Base-by-base conservation (phyloP, 2,888 invertebrate species). In the Holacanthella duospinosa region DNA sequence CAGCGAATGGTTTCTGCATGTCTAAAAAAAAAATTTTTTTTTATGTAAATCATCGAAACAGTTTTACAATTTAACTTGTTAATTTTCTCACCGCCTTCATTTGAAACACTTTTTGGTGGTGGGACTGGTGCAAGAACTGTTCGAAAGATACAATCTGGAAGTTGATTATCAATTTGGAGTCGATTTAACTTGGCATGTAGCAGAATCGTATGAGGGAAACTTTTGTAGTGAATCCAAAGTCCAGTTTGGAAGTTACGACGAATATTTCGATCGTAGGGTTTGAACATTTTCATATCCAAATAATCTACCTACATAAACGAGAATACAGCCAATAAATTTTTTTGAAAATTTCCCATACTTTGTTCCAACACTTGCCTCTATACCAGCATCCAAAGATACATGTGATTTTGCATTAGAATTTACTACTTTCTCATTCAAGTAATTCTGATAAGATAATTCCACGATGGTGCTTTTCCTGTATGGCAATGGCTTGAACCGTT, bases 61-160 rank as follows among this genome's bases (percentile, higher is more conserved):
- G n/a, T n/a, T n/a, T n/a, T n/a, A n/a, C n/a, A n/a, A 48, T 53
- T 43, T 43, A 62, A 57, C 56, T 58, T 25, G 28, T 54, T 26
- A 28, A 53, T 28, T 26, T 2, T 60, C 62, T 66, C 60, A 87
- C 88, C 86, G 73, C 85, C 86, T 61, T 88, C 87, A 61, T 85
- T 85, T 54, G 89, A 89, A n/a, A 99, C 86, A 74, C 93, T 93
- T 76, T 89, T 89, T 1, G 97, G 95, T 44, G 91, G 94, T 26
- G 95, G 89, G 58, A 96, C 89, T 0, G 96, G 95, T 26, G 96
- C 93, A 65, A 99, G 80, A 29, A 93, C 86, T 1, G 95, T 92
- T 0, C 93, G 94, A 81, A 97, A 99, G 55, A 95, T 87, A 70
- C 92, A 91, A 75, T 93, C 87, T 29, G 85, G 84, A 73, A 95